These are phyloP conservation scores for Potorous gilbertii DNA, from an alignment of 2,797 vertebrate species.

Conservation along the genomic window DNA sequence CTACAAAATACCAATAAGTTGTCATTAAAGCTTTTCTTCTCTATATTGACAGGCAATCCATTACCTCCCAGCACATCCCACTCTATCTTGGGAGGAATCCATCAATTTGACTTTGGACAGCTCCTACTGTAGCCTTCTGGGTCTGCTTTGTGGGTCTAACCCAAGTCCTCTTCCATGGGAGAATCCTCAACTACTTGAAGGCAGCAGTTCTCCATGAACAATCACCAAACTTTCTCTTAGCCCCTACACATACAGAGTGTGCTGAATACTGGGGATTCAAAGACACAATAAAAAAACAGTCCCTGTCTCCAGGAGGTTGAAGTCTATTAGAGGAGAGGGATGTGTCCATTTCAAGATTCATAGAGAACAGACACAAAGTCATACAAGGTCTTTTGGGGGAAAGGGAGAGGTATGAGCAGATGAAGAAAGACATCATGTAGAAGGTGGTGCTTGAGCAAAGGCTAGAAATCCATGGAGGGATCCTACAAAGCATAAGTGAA, in stretches of 20 bases:
- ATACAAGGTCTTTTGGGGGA: not conserved
- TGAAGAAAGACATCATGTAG: not conserved
- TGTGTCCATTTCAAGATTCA: not conserved
- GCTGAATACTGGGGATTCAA: not conserved
- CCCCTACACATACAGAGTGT: not conserved
- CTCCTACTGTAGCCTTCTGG: not conserved
- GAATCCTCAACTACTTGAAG: not conserved
- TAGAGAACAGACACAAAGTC: not conserved
- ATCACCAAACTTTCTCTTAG: not conserved
- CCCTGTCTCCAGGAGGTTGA: not conserved
- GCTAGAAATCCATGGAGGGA: not conserved
- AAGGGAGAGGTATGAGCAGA: not conserved
- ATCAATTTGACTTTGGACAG: not conserved
- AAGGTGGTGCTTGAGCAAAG: not conserved
- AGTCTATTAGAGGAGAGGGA: not conserved
- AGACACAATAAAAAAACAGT: not conserved
- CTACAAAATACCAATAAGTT: not conserved
- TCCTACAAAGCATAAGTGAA: not conserved
- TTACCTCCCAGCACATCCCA: not conserved
- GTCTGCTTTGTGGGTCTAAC: not conserved
- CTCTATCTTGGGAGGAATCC: not conserved
- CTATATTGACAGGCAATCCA: not conserved
- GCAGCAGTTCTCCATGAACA: not conserved
- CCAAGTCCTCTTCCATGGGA: not conserved
- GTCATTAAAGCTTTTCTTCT: not conserved